phyloP scores from a whole-genome alignment of 2,113 vertebrate genomes.

The Stegastes partitus region DNA sequence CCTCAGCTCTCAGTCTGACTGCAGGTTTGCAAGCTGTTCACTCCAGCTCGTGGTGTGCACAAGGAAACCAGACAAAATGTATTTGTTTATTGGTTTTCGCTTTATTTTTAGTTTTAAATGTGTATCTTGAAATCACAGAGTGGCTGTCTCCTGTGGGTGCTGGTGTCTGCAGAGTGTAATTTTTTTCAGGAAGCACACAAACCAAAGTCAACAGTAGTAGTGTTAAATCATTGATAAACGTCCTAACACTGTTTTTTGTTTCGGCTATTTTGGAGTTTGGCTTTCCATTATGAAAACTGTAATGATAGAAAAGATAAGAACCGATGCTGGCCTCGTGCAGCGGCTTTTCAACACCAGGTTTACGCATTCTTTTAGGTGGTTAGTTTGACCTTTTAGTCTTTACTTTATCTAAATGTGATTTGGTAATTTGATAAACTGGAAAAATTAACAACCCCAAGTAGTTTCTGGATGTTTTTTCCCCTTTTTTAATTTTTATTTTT shows the following conservation, averaged over 20 bases:
- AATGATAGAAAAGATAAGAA: not conserved
- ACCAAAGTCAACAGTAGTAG: not conserved
- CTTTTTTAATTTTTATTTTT: too few species aligned
- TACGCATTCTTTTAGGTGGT: too few species aligned
- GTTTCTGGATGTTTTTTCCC: too few species aligned
- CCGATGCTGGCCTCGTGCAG: too few species aligned
- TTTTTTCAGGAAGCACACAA: conserved; percentile 23
- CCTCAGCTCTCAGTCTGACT: not conserved
- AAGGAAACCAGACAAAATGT: conserved; percentile 4
- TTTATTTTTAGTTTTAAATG: conserved; percentile 5
- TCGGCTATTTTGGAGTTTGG: not conserved
- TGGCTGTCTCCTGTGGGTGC: conserved; percentile 17
- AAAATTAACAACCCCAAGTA: too few species aligned
- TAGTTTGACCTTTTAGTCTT: too few species aligned
- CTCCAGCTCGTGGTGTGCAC: not conserved
- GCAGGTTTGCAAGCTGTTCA: not conserved
- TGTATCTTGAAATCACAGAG: conserved; percentile 42
- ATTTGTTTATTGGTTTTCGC: not conserved
- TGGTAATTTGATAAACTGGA: too few species aligned
- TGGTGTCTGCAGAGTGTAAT: conserved; percentile 21
- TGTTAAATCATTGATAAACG: conserved; percentile 22
- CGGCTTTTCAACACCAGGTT: too few species aligned
- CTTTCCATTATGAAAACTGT: not conserved
- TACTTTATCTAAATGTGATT: too few species aligned
- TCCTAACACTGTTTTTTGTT: conserved; percentile 1